A percentile compares a stretch with the other conserved stretches of the same genome.
phyloP scores from a whole-genome alignment of 2,113 vertebrate genomes.

The Lepisosteus oculatus region DNA sequence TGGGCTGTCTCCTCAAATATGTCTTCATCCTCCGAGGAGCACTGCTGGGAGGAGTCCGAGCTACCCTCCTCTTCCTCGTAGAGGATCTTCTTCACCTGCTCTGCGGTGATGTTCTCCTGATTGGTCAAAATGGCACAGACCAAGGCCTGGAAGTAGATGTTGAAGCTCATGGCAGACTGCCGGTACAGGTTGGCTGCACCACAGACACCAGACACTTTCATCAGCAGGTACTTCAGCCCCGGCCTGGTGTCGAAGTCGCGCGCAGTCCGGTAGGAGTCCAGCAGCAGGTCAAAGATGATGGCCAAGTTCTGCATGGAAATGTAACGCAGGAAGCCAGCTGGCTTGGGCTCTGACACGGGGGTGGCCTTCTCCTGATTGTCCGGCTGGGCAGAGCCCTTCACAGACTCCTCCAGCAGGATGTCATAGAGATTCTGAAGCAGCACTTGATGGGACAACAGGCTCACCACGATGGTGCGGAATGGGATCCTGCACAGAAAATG shows the following conservation, averaged over 20 bases:
- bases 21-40: conserved; percentile 95
- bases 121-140: conserved; percentile 84
- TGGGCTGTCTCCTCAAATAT: conserved; percentile 96
- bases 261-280: conserved; percentile 92
- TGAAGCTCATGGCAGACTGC: conserved; percentile 95
- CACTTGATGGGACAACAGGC: conserved; percentile 93
- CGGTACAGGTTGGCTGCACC: conserved; percentile 93
- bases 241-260: conserved; percentile 93
- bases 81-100: conserved; percentile 89
- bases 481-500: conserved; percentile 73
- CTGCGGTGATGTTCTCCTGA: conserved; percentile 81
- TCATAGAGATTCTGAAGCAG: conserved; percentile 93
- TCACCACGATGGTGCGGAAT: conserved; percentile 93
- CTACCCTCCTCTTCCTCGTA: conserved; percentile 88
- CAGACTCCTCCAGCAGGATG: conserved; percentile 90
- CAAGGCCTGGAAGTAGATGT: conserved; percentile 91
- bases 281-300: conserved; percentile 91
- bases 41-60: conserved; percentile 87
- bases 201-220: conserved; percentile 92
- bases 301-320: conserved; percentile 96
- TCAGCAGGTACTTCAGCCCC: conserved; percentile 91
- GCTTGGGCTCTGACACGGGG: conserved; percentile 66
- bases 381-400: conserved; percentile 73
- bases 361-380: conserved; percentile 69
- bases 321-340: conserved; percentile 89